Percentiles rank a stretch among this genome's conserved stretches.
Conservation (phyloP, 2,113 vertebrate genomes). For the Orthonyx spaldingii region DNA sequence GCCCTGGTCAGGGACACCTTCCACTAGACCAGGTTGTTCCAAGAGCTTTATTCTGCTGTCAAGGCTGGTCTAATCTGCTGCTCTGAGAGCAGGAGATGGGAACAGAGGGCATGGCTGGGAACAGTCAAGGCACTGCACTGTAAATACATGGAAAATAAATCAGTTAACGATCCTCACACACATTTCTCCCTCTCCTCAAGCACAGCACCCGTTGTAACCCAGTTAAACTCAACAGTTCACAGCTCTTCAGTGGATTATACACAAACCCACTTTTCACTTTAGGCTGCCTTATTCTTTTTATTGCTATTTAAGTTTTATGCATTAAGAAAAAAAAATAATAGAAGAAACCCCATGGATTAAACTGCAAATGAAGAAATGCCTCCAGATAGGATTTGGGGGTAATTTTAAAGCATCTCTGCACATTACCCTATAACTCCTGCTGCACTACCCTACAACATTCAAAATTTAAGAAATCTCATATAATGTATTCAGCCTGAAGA, state of each 20-base stretch:
- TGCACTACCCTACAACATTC: background rate
- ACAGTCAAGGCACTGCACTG: background rate
- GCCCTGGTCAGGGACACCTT: background rate
- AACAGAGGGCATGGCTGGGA: background rate
- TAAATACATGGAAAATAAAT: background rate
- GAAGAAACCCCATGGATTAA: background rate
- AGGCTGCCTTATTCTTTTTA: background rate
- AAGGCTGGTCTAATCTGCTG: background rate
- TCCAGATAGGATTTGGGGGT: background rate
- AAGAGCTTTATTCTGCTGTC: background rate
- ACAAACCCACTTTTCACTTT: background rate
- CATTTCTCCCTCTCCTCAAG: background rate
- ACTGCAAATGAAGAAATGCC: background rate
- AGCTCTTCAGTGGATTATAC: slow-evolving; percentile 15
- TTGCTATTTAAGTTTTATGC: background rate
- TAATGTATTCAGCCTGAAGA: background rate
- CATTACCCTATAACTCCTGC: background rate
- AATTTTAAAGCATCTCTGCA: background rate
- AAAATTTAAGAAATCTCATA: background rate
- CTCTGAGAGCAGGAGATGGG: background rate
- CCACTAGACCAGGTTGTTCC: background rate
- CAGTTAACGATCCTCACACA: background rate
- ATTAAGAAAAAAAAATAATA: background rate
- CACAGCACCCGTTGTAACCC: background rate
- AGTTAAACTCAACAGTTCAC: slow-evolving; percentile 33